A percentile compares a stretch with the other conserved stretches of the same genome.
phyloP scores from a whole-genome alignment of 2,113 vertebrate genomes.

The Menura novaehollandiae region DNA sequence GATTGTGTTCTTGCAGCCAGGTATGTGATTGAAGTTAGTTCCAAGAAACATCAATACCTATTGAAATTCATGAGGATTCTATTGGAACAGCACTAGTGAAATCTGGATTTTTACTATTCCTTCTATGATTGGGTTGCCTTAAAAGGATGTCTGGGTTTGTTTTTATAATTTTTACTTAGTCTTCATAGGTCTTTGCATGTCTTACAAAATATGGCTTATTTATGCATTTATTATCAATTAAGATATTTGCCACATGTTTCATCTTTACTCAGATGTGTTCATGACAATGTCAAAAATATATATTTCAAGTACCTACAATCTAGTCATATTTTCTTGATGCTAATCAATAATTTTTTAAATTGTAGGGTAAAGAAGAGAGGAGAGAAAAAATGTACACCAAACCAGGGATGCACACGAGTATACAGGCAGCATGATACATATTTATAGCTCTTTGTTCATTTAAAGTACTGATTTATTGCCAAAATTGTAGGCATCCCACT shows the following conservation, averaged over 20 bases:
- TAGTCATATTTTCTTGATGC: not conserved
- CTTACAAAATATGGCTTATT: not conserved
- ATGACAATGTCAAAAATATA: not conserved
- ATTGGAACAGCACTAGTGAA: not conserved
- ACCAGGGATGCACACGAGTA: too few relatives aligned
- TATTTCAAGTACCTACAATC: not conserved
- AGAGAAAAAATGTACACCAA: not conserved
- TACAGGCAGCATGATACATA: not conserved
- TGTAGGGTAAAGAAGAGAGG: not conserved
- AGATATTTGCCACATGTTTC: not conserved
- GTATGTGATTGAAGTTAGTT: not conserved
- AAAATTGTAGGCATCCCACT: not conserved
- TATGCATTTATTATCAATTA: not conserved
- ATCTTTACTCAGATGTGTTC: not conserved
- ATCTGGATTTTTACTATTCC: not conserved
- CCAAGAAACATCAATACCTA: not conserved
- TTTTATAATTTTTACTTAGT: not conserved
- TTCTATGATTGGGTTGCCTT: not conserved
- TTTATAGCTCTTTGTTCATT: not conserved
- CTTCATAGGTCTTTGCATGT: not conserved
- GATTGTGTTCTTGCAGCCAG: not conserved
- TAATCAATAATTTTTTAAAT: not conserved
- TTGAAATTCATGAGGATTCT: not conserved
- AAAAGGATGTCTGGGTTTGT: not conserved
- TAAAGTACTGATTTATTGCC: not conserved